Base-by-base conservation (phyloP, 2,888 invertebrate genomes). In the Amblyjoppa proteus region DNA sequence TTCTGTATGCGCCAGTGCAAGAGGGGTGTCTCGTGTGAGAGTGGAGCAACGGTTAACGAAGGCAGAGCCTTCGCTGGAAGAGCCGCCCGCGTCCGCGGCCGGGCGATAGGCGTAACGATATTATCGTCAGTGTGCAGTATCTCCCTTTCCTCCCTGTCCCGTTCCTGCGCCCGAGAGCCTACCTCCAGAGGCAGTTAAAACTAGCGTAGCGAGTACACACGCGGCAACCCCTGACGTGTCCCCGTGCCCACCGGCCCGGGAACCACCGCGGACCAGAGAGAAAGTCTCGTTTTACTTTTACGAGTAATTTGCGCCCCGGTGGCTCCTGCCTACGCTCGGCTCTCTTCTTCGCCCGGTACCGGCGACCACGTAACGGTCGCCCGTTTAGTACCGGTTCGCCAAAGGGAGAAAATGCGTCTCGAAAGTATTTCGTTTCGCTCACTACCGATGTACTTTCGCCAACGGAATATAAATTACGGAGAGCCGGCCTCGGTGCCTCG, bases 241-340 rank as follows among this genome's bases (percentile, higher is more conserved):
- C 45, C 38, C 34, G 34, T 16, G 38, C 25, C 41, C 20, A 4
- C 38, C n/a, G 38, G 41, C 66, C 41, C 20, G 38, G 34, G 66
- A 51, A 76, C 51, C 71, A 49, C 76, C 58, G 25, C 73, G 70
- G 78, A 75, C 74, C 70, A 56, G 75, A 70, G 81, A 61, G 34
- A 58, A 28, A 20, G 58, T 34, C 31, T 82, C 85, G 81, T 87
- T 85, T 86, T 83, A 87, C 86, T 85, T 85, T 88, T 87, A 87
- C 89, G 87, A 89, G 88, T 88, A 87, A 88, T 89, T 88, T 89
- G 84, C 87, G 76, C 87, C 71, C 61, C 75, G 77, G 64, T 75
- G 45, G 56, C 77, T 38, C 61, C 56, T 56, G 20, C 78, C 58
- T 41, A 28, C 31, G 64, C 28, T 49, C 64, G n/a, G 75, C 49